phyloP scores from a whole-genome alignment of 2,888 invertebrate species.

The Ectemnius lituratus region DNA sequence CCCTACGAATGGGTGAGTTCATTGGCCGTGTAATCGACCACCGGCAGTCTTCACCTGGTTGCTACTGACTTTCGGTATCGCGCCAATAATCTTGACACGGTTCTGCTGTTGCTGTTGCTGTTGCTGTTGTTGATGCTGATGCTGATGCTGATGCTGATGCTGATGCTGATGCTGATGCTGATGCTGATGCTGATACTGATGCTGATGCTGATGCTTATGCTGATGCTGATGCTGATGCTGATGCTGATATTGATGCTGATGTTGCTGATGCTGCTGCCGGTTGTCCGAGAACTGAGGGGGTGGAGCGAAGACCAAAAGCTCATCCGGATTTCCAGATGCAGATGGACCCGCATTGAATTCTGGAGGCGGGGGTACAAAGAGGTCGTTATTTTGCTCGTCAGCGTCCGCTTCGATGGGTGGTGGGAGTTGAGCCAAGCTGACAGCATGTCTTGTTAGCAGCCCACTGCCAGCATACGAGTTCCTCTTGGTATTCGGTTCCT shows the following conservation, averaged over 20 bases:
- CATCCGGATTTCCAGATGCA: constrained; percentile 77
- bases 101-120: constrained; percentile 69
- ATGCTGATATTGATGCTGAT: constrained; percentile 62
- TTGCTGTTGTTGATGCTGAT: constrained; percentile 49
- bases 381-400: constrained; percentile 82
- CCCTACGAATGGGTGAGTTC: constrained; percentile 42
- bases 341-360: constrained; percentile 80
- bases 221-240: constrained; percentile 8
- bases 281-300: constrained; percentile 95
- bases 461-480: constrained; percentile 74
- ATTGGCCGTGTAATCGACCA: constrained; percentile 79
- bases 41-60: constrained; percentile 77
- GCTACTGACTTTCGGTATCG: constrained; percentile 84
- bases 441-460: constrained; percentile 83
- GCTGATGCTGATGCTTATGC: constrained; percentile 54
- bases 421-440: constrained; percentile 88
- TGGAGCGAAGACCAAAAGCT: constrained; percentile 85
- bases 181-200: constrained; percentile 62
- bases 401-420: constrained; percentile 87
- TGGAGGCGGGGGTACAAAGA: constrained; percentile 82
- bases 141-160: too few species aligned
- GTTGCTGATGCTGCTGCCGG: constrained; percentile 69
- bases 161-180: too few species aligned
- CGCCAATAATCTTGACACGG: constrained; percentile 89
- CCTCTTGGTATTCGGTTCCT: constrained; percentile 69